Percentiles rank a stretch among this genome's conserved stretches.
Evolutionary conservation across 2,797 vertebrate species (phyloP).

Genomic region (Pseudocheirus occidentalis): DNA sequence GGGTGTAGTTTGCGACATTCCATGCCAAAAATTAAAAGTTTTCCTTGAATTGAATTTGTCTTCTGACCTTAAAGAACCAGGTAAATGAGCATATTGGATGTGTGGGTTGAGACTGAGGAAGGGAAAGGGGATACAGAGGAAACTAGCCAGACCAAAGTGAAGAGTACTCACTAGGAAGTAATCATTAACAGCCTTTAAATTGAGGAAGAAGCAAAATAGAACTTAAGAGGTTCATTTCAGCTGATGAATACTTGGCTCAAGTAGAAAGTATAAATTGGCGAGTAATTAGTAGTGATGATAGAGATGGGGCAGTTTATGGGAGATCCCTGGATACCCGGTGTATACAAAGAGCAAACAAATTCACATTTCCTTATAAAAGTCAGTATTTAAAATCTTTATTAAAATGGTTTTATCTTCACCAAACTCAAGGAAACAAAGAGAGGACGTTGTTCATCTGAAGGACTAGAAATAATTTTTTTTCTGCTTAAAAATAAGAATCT

Average conservation of each 20-base stretch:
- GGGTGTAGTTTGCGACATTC: neutral
- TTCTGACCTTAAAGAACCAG: neutral
- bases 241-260: neutral
- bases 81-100: neutral
- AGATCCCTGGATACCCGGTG: neutral
- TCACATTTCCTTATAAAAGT: neutral
- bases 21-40: neutral
- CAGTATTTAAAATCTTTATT: neutral
- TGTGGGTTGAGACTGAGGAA: neutral
- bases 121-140: neutral
- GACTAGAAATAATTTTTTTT: neutral
- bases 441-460: neutral
- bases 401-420: neutral
- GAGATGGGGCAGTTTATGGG: neutral
- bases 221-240: neutral
- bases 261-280: neutral
- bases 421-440: neutral
- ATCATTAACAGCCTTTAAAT: neutral
- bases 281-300: neutral
- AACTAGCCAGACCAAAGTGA: neutral
- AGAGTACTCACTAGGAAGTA: neutral
- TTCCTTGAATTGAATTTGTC: neutral
- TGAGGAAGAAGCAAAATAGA: neutral
- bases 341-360: neutral
- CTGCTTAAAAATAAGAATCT: neutral